Percentiles rank a stretch among this genome's conserved stretches.
Conservation (phyloP, 1,140 invertebrate species). For the Drosophila ambigua region DNA sequence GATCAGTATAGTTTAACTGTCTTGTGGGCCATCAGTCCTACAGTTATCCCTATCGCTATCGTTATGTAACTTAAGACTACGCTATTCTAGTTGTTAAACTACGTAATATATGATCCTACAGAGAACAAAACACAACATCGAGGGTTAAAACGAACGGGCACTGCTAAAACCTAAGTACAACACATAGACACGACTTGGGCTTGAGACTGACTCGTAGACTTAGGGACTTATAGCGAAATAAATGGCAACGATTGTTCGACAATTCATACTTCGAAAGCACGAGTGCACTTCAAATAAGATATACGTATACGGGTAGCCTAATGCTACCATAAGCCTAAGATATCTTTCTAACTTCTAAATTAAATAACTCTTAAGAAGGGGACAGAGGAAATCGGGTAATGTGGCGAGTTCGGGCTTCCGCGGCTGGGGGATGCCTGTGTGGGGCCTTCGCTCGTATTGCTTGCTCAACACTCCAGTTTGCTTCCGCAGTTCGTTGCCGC, state of each 20-base stretch:
- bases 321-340: constrained; percentile 43
- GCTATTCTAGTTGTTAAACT: constrained; percentile 23
- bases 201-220: constrained; percentile 11
- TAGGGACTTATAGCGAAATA: constrained; percentile 54
- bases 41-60: constrained; percentile 16
- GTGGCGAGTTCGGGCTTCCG: constrained; percentile 65
- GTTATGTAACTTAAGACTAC: constrained; percentile 30
- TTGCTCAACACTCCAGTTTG: constrained; percentile 74
- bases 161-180: constrained; percentile 76
- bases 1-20: constrained; percentile 28
- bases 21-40: constrained; percentile 51
- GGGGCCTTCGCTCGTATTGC: constrained; percentile 77
- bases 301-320: constrained; percentile 16
- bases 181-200: constrained; percentile 66
- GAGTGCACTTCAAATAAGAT: constrained; percentile 56
- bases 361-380: constrained; percentile 26
- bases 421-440: constrained; percentile 40
- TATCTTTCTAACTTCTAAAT: constrained; percentile 48
- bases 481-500: constrained; percentile 24
- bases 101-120: constrained; percentile 48
- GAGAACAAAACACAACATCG: constrained; percentile 77
- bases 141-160: constrained; percentile 60
- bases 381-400: neutral
- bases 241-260: constrained; percentile 83
- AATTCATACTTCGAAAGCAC: constrained; percentile 74